Base-by-base conservation (phyloP, 2,888 invertebrate genomes). In the Lochmaea crataegi region DNA sequence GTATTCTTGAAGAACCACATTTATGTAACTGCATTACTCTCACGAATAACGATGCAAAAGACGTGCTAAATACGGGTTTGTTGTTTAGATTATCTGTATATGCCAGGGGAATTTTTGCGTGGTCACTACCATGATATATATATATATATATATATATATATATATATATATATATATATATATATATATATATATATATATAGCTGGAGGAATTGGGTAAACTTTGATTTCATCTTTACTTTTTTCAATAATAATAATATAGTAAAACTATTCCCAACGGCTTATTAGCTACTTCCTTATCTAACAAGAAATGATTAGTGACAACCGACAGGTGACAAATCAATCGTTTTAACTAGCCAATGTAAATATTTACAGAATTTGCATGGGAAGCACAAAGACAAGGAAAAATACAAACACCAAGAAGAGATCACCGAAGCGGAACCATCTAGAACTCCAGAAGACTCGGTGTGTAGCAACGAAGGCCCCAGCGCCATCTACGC, bases 401-500 rank as follows among this genome's bases (percentile, higher is more conserved):
- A 89, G 80, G 86, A 89, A 85, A 90, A 90, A 82, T 91, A 89
- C 78, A 82, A 84, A 77, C 87, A 88, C 78, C 87, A 89, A 86
- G 90, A 90, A 84, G 92, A 88, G 78, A 90, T 91, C 71, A 92
- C 92, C 77, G 93, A 93, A 86, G 92, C 92, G 18, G 95, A 95
- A 87, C 92, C 93, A 67, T 95, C 95, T 26, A 91, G 94, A 78
- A 96, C 96, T 18, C 96, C 96, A 12, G 96, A 96, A 86, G 96
- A 96, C 87, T 96, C 96, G 1, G 94, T 96, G 58, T 96, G 96
- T 87, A 95, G 95, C 82, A 93, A 91, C 79, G 96, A 96, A 87
- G 96, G 95, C 2, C 93, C 94, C 74, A 92, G 92, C 76, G 92
- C 90, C 82, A 89, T 90, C 84, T 91, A 91, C 58, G 90, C 90